Evolutionary conservation across 1,140 invertebrate species (phyloP).

Genomic region (Tetragonula clypearis): DNA sequence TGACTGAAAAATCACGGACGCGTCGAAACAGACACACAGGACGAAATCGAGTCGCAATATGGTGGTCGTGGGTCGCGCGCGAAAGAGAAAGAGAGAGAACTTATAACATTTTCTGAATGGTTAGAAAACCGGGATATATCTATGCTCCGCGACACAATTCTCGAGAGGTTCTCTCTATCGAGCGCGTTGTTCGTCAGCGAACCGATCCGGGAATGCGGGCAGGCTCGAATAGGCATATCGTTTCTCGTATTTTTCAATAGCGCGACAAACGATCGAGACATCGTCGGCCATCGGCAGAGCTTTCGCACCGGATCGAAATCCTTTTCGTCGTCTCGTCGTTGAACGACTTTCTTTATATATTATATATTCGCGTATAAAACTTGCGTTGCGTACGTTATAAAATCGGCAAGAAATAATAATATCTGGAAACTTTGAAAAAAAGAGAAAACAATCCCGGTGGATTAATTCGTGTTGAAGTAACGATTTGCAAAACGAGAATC

Average conservation of each 20-base stretch:
- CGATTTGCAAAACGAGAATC: not conserved
- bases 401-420: not conserved
- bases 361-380: not conserved
- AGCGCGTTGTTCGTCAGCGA: not conserved
- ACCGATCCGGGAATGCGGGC: not conserved
- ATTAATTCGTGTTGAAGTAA: not conserved
- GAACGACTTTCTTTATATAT: too few relatives aligned
- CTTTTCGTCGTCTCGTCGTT: too few relatives aligned
- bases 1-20: constrained; percentile 34
- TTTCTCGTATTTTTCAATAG: constrained; percentile 1
- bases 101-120: constrained; percentile 51
- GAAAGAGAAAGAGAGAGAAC: not conserved
- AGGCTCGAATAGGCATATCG: not conserved
- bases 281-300: not conserved
- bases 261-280: not conserved
- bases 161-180: constrained; percentile 5
- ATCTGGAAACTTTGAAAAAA: not conserved
- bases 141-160: constrained; percentile 31
- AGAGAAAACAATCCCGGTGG: not conserved
- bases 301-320: too few relatives aligned
- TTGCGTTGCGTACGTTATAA: not conserved
- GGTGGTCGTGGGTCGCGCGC: not conserved
- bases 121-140: constrained; percentile 23
- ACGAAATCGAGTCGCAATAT: constrained; percentile 31
- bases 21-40: constrained; percentile 20